phyloP scores from a whole-genome alignment of 1,140 invertebrate species.

The Eueides isabella region DNA sequence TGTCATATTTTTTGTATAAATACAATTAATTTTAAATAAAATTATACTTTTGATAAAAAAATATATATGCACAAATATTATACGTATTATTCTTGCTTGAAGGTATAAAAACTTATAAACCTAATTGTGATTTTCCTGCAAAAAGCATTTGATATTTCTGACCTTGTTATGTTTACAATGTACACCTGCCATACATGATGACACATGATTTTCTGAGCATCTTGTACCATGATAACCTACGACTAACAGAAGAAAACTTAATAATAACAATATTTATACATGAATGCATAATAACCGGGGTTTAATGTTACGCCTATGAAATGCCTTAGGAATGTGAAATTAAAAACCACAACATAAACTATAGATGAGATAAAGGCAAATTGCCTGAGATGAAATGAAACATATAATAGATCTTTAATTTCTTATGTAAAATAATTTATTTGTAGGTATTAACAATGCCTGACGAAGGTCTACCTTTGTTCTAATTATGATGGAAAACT shows the following conservation, averaged over 20 bases:
- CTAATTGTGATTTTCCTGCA: neutral
- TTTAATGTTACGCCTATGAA: slow-evolving; percentile 17
- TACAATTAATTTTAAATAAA: neutral
- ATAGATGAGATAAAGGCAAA: neutral
- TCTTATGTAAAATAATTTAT: neutral
- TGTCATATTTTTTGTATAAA: too few relatives aligned
- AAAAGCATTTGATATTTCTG: neutral
- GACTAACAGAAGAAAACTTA: slow-evolving; percentile 25
- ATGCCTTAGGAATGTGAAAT: slow-evolving; percentile 22
- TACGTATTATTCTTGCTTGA: neutral
- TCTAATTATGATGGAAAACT: slow-evolving; percentile 30
- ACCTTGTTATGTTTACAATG: slow-evolving; percentile 2
- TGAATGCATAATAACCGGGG: slow-evolving; percentile 13
- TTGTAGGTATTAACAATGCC: neutral
- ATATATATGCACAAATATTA: neutral
- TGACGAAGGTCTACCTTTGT: slow-evolving; percentile 15
- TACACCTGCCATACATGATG: neutral
- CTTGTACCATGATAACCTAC: slow-evolving; percentile 9
- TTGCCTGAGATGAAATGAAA: too few relatives aligned
- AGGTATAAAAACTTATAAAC: neutral
- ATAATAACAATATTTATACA: slow-evolving; percentile 21
- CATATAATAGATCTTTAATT: too few relatives aligned
- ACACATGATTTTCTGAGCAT: slow-evolving; percentile 7
- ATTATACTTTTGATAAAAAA: neutral
- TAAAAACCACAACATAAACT: slow-evolving; percentile 14